These are phyloP conservation scores for Microtus richardsoni DNA, from an alignment of 2,113 vertebrate genomes.

Conservation along the genomic window DNA sequence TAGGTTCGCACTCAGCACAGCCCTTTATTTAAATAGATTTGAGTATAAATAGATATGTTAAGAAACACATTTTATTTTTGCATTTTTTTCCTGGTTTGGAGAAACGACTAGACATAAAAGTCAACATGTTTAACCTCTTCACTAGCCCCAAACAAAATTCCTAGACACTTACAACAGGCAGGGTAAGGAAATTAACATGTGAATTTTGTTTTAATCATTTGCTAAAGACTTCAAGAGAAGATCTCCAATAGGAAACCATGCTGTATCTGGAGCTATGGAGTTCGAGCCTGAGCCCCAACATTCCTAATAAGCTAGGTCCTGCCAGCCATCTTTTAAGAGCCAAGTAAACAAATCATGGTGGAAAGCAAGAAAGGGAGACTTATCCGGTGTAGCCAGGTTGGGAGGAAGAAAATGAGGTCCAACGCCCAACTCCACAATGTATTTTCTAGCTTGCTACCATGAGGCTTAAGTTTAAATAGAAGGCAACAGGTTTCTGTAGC, in stretches of 20 bases:
- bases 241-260: background rate
- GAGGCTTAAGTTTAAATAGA: background rate
- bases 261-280: background rate
- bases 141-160: background rate
- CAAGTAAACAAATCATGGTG: background rate
- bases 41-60: background rate
- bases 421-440: background rate
- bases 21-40: slow-evolving; percentile 1
- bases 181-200: background rate
- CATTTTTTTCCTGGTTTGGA: background rate
- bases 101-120: background rate
- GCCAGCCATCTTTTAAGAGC: background rate
- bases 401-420: background rate
- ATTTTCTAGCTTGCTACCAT: background rate
- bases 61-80: background rate
- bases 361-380: background rate
- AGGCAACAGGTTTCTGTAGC: no score
- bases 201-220: slow-evolving; percentile 6
- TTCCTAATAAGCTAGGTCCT: background rate
- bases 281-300: background rate
- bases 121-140: background rate
- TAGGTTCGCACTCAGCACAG: background rate
- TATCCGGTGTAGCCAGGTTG: background rate
- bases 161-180: background rate
- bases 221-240: background rate